These are phyloP conservation scores for Argyresthia albistria DNA, from an alignment of 2,888 invertebrate genomes.

Conservation along the genomic window DNA sequence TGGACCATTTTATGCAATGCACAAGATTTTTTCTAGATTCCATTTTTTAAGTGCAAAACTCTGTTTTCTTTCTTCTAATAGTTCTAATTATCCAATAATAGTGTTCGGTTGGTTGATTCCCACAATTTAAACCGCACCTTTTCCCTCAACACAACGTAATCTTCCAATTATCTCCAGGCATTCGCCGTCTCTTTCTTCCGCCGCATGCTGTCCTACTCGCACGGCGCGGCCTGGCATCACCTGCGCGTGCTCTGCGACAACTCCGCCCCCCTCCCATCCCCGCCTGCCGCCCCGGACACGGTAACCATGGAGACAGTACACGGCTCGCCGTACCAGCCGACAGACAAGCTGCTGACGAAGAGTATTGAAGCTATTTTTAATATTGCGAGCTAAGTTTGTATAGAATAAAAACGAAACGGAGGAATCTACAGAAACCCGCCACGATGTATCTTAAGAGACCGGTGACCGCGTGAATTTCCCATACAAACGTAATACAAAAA, in stretches of 20 bases:
- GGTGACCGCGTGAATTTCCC: no score
- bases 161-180: constrained; percentile 31
- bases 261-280: constrained; percentile 22
- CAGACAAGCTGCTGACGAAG: constrained; percentile 24
- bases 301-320: constrained; percentile 23
- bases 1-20: background rate
- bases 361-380: constrained; percentile 45
- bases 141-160: background rate
- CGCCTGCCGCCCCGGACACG: constrained; percentile 10
- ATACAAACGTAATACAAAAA: no score
- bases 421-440: no score
- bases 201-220: constrained; percentile 55
- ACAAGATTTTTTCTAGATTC: no score
- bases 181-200: constrained; percentile 69
- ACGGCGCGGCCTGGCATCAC: constrained; percentile 42
- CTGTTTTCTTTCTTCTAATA: no score
- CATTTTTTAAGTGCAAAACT: no score
- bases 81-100: no score
- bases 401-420: no score
- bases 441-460: no score
- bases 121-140: no score
- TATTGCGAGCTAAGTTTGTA: no score
- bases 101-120: no score
- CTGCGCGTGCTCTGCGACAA: constrained; percentile 38
- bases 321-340: constrained; percentile 37